These are phyloP conservation scores for Philaethria dido DNA, from an alignment of 2,888 invertebrate species.

Conservation along the genomic window DNA sequence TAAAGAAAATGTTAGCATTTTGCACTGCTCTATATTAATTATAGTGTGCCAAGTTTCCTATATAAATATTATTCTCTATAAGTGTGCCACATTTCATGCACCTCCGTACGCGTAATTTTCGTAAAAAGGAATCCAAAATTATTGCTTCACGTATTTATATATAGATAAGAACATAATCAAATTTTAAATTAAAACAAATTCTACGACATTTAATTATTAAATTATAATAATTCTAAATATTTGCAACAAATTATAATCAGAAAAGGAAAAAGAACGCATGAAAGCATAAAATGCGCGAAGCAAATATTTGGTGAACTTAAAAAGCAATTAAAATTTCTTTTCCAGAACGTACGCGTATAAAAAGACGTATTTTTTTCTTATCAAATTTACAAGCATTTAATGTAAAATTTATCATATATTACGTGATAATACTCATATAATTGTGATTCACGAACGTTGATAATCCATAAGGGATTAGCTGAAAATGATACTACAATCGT, in stretches of 20 bases:
- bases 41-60: too few relatives aligned
- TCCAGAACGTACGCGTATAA: background rate
- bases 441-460: slow-evolving; percentile 13
- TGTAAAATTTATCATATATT: slow-evolving; percentile 13
- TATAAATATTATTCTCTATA: too few relatives aligned
- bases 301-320: background rate
- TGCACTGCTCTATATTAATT: too few relatives aligned
- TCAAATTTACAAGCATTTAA: slow-evolving; percentile 8
- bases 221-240: background rate
- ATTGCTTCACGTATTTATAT: too few relatives aligned
- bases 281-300: background rate
- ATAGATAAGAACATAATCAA: too few relatives aligned
- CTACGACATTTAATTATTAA: background rate
- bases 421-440: slow-evolving; percentile 9
- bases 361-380: background rate
- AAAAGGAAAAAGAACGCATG: background rate
- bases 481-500: background rate
- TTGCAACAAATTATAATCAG: background rate
- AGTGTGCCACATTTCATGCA: too few relatives aligned
- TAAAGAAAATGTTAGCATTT: too few relatives aligned
- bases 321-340: slow-evolving; percentile 1
- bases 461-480: slow-evolving; percentile 4
- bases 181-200: too few relatives aligned
- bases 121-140: too few relatives aligned
- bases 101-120: too few relatives aligned